Conservation (phyloP, 1,140 invertebrate genomes). For the Neotoxoptera formosana region DNA sequence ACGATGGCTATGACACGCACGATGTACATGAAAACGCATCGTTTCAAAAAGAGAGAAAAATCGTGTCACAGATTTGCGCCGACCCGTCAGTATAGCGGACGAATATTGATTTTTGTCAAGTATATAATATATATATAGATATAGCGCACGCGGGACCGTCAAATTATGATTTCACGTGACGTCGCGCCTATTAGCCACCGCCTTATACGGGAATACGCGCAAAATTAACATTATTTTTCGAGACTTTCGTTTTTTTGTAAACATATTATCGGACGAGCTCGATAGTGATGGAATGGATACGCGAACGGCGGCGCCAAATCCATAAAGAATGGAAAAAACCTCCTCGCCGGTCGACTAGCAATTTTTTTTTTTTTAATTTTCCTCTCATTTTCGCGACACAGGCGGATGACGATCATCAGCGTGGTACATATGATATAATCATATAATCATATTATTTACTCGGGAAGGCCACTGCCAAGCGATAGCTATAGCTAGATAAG, state of each 20-base stretch:
- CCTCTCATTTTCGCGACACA: neutral
- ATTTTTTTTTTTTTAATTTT: neutral
- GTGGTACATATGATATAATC: no score
- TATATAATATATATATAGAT: no score
- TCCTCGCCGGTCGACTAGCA: neutral
- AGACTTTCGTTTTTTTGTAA: neutral
- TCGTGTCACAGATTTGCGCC: neutral
- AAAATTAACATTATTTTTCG: neutral
- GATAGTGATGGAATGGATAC: neutral
- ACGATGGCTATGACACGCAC: conserved; percentile 7
- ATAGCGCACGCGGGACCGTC: neutral
- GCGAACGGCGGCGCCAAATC: neutral
- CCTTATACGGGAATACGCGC: neutral
- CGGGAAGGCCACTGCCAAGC: neutral
- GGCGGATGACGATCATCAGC: no score
- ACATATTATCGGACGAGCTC: neutral
- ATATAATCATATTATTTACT: no score
- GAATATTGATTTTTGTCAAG: conserved; percentile 15
- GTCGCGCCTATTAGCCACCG: neutral
- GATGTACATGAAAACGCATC: neutral
- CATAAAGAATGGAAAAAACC: neutral
- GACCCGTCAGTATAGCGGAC: neutral
- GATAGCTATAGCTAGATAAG: neutral
- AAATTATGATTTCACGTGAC: neutral
- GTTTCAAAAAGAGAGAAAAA: neutral